These are phyloP conservation scores for Sphaerodactylus townsendi DNA, from an alignment of 2,113 vertebrate genomes.

Conservation along the genomic window DNA sequence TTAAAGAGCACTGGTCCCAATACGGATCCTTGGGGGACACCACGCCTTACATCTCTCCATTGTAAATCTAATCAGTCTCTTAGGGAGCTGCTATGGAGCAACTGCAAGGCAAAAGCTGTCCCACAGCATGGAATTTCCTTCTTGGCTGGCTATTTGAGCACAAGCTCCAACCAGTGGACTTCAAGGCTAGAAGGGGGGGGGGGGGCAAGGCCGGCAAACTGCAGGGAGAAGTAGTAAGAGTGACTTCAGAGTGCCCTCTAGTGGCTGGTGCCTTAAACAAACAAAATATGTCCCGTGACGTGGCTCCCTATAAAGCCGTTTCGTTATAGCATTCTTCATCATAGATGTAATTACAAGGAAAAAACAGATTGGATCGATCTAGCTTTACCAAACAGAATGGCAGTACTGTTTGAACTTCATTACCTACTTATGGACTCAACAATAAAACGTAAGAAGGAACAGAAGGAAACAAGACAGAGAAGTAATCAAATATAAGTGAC, in stretches of 20 bases:
- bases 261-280: neutral
- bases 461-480: neutral
- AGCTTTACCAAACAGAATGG: neutral
- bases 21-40: no score
- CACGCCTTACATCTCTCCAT: no score
- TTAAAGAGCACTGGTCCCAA: no score
- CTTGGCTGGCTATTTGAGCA: neutral
- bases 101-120: neutral
- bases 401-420: neutral
- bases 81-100: neutral
- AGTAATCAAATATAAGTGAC: neutral
- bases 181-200: neutral
- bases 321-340: no score
- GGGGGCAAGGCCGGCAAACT: neutral
- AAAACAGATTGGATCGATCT: neutral
- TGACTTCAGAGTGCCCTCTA: neutral
- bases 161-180: neutral
- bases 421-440: neutral
- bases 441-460: neutral
- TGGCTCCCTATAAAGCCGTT: neutral
- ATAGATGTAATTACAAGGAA: neutral
- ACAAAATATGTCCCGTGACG: no score
- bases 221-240: neutral
- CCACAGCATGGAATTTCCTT: neutral
- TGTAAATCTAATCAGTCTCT: neutral